These are phyloP conservation scores for Asbolus verrucosus DNA, from an alignment of 1,140 invertebrate genomes.

Conservation along the genomic window DNA sequence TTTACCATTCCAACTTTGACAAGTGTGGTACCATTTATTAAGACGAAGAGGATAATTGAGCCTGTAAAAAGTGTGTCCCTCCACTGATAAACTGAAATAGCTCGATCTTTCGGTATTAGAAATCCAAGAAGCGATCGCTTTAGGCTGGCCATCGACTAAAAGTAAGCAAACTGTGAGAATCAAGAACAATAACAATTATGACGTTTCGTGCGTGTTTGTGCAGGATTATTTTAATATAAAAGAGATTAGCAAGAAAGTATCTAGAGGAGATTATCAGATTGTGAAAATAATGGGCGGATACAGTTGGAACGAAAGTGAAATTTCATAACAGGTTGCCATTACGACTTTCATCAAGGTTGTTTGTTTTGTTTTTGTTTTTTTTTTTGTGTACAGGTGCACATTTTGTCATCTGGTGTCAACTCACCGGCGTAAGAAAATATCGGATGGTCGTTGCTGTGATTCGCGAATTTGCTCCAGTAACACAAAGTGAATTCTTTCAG, in stretches of 20 bases:
- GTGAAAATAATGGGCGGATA: too few relatives aligned
- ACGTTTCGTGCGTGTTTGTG: too few relatives aligned
- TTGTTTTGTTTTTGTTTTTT: too few relatives aligned
- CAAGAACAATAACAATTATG: too few relatives aligned
- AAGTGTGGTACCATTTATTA: constrained; percentile 87
- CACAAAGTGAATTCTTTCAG: constrained; percentile 85
- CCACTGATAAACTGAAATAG: constrained; percentile 82
- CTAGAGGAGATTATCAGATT: too few relatives aligned
- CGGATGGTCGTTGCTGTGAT: constrained; percentile 83
- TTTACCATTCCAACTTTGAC: constrained; percentile 86
- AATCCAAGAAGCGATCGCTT: constrained; percentile 81
- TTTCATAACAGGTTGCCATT: too few relatives aligned
- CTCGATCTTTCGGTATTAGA: constrained; percentile 82
- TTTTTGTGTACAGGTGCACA: too few relatives aligned
- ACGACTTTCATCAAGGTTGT: too few relatives aligned
- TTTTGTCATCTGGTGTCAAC: too few relatives aligned
- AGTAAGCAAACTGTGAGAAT: neutral
- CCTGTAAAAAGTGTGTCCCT: constrained; percentile 83
- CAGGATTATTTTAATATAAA: constrained; percentile 5
- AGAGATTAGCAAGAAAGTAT: constrained; percentile 18
- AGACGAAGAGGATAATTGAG: constrained; percentile 84
- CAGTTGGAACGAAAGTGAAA: too few relatives aligned
- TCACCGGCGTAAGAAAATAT: constrained; percentile 85
- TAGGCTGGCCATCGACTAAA: constrained; percentile 76
- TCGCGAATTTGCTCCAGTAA: constrained; percentile 83